Percentiles rank a stretch among this genome's conserved stretches.
These are phyloP conservation scores for Lepus europaeus DNA, from an alignment of 2,113 vertebrate species.

Conservation along the genomic window DNA sequence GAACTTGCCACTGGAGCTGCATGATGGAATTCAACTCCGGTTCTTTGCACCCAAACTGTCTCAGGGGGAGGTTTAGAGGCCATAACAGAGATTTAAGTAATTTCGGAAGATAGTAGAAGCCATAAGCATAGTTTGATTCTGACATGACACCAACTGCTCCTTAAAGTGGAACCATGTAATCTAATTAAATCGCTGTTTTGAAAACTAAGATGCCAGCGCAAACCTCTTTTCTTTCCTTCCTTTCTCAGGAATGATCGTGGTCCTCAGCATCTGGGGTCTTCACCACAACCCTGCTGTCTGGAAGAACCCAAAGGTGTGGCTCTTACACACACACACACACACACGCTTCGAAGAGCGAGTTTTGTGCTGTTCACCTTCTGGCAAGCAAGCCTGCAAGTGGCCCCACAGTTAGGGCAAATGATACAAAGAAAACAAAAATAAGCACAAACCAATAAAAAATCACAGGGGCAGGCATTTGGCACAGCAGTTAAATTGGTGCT, in stretches of 20 bases:
- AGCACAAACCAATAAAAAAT: background rate
- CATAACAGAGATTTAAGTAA: conserved; percentile 6
- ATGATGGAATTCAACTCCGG: background rate
- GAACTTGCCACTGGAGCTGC: background rate
- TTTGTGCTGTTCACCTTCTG: background rate
- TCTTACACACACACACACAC: background rate
- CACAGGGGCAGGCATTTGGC: no score
- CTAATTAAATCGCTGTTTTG: background rate
- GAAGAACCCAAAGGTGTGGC: conserved; percentile 87
- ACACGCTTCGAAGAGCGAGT: background rate
- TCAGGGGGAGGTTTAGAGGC: background rate
- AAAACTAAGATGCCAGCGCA: conserved; percentile 12
- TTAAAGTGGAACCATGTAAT: background rate
- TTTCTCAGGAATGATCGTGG: conserved; percentile 77
- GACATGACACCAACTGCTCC: background rate
- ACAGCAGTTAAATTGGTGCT: no score
- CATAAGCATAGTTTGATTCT: conserved; percentile 3
- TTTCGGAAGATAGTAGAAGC: background rate
- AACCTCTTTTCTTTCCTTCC: conserved; percentile 29
- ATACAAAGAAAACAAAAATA: background rate
- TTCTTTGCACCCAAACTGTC: background rate
- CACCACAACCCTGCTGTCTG: conserved; percentile 87
- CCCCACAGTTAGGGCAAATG: background rate
- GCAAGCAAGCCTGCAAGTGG: background rate
- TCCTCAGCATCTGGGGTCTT: conserved; percentile 83